Percentiles rank a stretch among this genome's conserved stretches.
These are phyloP conservation scores for Limosa lapponica DNA, from an alignment of 2,797 vertebrate genomes.

Conservation along the genomic window DNA sequence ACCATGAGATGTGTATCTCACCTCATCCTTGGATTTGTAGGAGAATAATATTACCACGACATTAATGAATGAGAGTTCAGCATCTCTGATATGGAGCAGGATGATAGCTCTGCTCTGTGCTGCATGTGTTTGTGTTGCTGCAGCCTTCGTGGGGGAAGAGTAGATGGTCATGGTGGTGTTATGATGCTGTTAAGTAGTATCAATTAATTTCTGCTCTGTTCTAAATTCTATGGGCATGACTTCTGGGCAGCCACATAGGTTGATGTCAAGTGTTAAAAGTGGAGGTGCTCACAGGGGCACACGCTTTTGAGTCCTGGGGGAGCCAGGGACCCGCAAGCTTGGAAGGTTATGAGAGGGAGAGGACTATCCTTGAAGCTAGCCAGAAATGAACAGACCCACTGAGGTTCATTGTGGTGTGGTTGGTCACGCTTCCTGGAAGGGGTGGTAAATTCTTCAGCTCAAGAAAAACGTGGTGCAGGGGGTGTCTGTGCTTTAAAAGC, in stretches of 20 bases:
- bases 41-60: neutral
- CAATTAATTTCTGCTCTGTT: neutral
- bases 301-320: accelerated
- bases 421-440: neutral
- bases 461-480: neutral
- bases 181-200: neutral
- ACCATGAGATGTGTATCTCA: neutral
- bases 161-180: neutral
- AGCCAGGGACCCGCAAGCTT: accelerated
- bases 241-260: accelerated
- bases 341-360: neutral
- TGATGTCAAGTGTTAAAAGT: neutral
- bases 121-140: neutral
- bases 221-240: neutral
- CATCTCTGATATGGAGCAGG: neutral
- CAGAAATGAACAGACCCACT: neutral
- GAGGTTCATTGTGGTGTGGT: accelerated
- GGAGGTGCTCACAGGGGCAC: accelerated
- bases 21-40: neutral
- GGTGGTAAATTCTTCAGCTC: neutral
- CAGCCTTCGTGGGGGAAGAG: neutral
- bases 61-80: neutral
- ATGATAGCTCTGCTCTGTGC: neutral
- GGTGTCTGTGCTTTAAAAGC: neutral
- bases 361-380: neutral